These are phyloP conservation scores for Cheilosia variabilis DNA, from an alignment of 2,888 invertebrate genomes.

Conservation along the genomic window DNA sequence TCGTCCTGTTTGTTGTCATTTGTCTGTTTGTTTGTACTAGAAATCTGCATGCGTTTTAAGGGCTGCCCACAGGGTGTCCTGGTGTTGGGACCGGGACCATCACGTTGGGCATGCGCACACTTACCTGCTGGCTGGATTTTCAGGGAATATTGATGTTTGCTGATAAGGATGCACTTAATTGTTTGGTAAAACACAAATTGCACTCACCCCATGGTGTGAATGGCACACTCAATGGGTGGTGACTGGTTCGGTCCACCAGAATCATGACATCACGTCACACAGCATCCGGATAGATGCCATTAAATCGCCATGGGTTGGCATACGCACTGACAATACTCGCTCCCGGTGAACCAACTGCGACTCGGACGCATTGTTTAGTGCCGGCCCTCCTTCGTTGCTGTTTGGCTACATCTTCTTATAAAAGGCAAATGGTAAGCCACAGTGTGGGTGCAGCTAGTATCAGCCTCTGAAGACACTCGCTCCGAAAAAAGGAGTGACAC, in stretches of 20 bases:
- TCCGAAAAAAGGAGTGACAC: constrained; percentile 44
- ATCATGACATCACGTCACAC: constrained; percentile 73
- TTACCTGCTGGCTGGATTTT: constrained; percentile 54
- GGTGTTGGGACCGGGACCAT: too few species aligned
- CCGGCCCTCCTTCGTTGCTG: constrained; percentile 32
- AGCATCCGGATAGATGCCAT: constrained; percentile 61
- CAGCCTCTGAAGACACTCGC: constrained; percentile 18
- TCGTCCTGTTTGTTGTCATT: constrained; percentile 53
- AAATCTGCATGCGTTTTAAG: constrained; percentile 69
- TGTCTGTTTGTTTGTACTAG: constrained; percentile 65
- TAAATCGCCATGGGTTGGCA: constrained; percentile 49
- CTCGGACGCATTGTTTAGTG: constrained; percentile 27
- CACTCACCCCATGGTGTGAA: constrained; percentile 76
- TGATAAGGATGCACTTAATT: constrained; percentile 76
- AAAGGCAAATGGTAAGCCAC: constrained; percentile 56
- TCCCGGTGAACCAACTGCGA: constrained; percentile 34
- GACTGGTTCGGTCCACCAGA: constrained; percentile 48
- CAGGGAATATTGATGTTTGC: constrained; percentile 45
- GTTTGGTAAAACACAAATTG: constrained; percentile 77
- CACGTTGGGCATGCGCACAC: constrained; percentile 35
- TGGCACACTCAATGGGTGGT: constrained; percentile 68
- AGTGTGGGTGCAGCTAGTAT: constrained; percentile 55
- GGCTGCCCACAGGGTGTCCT: constrained; percentile 56
- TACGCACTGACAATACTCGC: constrained; percentile 29
- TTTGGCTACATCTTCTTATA: neutral